Conservation (phyloP, 2,888 invertebrate species). For the Rosalia funebris region DNA sequence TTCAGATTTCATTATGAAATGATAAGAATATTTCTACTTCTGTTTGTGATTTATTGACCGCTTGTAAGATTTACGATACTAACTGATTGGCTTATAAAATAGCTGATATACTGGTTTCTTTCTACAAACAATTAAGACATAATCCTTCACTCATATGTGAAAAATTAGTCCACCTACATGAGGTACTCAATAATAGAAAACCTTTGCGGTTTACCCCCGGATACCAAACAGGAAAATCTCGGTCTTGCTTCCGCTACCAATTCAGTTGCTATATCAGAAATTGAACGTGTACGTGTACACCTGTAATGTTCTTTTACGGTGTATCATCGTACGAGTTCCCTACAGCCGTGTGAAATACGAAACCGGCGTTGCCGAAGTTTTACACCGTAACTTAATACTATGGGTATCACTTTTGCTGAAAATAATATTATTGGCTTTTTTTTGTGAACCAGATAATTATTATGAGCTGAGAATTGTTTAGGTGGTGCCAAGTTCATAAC, state of each 20-base stretch:
- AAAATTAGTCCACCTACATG: too few relatives aligned
- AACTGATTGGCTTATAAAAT: too few relatives aligned
- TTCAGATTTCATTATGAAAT: too few relatives aligned
- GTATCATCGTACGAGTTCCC: conserved; percentile 33
- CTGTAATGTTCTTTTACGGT: conserved; percentile 32
- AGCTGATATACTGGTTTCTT: too few relatives aligned
- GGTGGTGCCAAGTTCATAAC: too few relatives aligned
- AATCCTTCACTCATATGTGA: too few relatives aligned
- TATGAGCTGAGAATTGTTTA: conserved; percentile 7
- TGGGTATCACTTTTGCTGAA: conserved; percentile 32
- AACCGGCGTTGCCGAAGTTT: conserved; percentile 25
- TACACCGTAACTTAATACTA: conserved; percentile 24
- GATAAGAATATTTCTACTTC: too few relatives aligned
- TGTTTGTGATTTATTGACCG: too few relatives aligned
- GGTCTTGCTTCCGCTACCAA: conserved; percentile 8
- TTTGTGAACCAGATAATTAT: conserved; percentile 20
- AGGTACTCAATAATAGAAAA: too few relatives aligned
- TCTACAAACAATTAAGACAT: too few relatives aligned
- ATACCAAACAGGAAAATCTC: conserved; percentile 28
- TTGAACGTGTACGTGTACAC: conserved; percentile 31
- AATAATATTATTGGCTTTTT: conserved; percentile 30
- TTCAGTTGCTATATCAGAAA: not conserved
- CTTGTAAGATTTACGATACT: too few relatives aligned
- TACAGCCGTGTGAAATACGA: conserved; percentile 33
- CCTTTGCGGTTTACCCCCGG: too few relatives aligned